A percentile compares a stretch with the other conserved stretches of the same genome.
Evolutionary conservation across 1,140 invertebrate genomes (phyloP).

Genomic region (Protaetia brevitarsis): DNA sequence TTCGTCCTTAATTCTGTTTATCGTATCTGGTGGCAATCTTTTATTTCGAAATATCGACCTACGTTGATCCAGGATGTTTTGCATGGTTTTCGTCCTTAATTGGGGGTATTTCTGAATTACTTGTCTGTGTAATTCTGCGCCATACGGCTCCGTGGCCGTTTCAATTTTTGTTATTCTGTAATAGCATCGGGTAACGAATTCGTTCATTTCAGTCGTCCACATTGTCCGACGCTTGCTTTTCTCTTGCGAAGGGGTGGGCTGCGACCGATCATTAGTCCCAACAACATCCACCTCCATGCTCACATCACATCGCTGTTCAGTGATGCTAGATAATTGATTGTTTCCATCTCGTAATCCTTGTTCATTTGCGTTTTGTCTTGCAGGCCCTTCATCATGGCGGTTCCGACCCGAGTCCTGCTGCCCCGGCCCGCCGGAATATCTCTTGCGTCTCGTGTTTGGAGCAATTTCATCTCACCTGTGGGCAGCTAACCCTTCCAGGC

Average conservation of each 20-base stretch:
- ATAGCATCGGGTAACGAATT: not conserved
- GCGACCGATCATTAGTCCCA: not conserved
- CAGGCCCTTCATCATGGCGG: not conserved
- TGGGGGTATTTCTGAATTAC: not conserved
- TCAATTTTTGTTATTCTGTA: not conserved
- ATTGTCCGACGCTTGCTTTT: not conserved
- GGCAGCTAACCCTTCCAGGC: not conserved
- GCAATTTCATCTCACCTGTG: not conserved
- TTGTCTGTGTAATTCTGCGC: not conserved
- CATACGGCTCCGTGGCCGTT: not conserved
- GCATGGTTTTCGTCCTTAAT: not conserved
- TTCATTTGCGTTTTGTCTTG: not conserved
- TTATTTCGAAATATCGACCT: not conserved
- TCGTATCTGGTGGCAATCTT: not conserved
- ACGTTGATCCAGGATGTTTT: not conserved
- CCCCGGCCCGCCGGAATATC: not conserved
- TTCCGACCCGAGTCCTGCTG: not conserved
- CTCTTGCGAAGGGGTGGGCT: not conserved
- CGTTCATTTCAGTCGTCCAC: not conserved
- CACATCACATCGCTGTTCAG: not conserved
- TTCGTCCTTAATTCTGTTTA: not conserved
- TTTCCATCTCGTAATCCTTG: not conserved
- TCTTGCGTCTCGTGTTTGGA: not conserved
- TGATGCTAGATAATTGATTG: too few relatives aligned
- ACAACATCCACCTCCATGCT: not conserved